Percentiles rank a stretch among this genome's conserved stretches.
phyloP scores from a whole-genome alignment of 2,797 vertebrate species.

The Amazona finschi region DNA sequence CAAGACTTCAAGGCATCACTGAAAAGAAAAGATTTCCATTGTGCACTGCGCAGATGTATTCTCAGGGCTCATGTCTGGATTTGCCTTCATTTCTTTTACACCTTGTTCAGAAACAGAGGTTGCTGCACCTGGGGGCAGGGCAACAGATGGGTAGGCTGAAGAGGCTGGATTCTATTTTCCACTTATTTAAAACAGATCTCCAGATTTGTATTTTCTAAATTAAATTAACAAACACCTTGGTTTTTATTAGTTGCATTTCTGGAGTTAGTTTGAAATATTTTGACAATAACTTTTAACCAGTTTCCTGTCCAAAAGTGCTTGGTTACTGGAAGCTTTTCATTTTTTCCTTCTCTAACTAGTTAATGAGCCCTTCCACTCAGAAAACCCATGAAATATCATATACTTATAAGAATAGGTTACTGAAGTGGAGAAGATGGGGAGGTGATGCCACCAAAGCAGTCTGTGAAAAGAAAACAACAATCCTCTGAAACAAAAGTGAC shows the following conservation, averaged over 20 bases:
- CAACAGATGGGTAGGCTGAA: neutral
- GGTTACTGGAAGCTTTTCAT: neutral
- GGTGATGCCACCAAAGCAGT: neutral
- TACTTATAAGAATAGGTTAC: neutral
- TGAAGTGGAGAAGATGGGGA: neutral
- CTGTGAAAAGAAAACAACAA: neutral
- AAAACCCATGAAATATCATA: neutral
- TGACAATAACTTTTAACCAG: neutral
- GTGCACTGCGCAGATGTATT: neutral
- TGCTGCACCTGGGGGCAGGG: neutral
- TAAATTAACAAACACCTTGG: neutral
- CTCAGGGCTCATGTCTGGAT: neutral
- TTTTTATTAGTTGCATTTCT: neutral
- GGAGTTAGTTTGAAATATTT: neutral
- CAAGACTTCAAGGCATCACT: neutral
- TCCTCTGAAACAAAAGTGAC: neutral
- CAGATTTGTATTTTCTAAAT: neutral
- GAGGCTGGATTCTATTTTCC: neutral
- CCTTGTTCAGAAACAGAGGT: neutral
- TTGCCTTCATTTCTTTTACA: neutral
- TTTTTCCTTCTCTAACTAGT: neutral
- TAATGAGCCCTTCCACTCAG: neutral
- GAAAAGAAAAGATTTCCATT: neutral
- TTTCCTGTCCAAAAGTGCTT: neutral
- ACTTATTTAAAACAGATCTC: neutral